These are phyloP conservation scores for Drosophila ananassae DNA, from an alignment of 1,140 invertebrate species.

Conservation along the genomic window DNA sequence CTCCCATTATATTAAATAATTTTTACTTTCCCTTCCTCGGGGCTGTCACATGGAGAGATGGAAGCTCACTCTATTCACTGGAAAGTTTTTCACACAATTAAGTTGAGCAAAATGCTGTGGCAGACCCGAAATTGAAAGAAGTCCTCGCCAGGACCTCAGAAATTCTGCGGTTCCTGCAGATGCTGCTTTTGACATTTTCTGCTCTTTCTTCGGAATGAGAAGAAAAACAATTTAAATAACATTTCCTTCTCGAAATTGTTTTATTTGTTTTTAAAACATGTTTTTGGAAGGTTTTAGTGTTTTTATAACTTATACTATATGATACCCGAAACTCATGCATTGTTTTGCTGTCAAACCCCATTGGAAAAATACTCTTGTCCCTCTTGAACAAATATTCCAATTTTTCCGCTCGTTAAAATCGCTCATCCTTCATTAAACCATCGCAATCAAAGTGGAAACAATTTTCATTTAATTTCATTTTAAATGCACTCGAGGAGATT, in stretches of 20 bases:
- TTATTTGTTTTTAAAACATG: neutral
- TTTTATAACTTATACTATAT: too few relatives aligned
- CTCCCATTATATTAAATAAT: constrained; percentile 53
- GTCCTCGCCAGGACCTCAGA: constrained; percentile 18
- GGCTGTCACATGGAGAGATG: constrained; percentile 34
- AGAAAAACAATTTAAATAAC: constrained; percentile 35
- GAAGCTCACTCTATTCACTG: constrained; percentile 52
- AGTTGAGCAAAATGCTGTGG: constrained; percentile 44
- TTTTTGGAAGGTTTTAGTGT: too few relatives aligned
- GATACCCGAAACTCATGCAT: too few relatives aligned
- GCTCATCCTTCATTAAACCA: constrained; percentile 17
- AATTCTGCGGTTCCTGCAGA: constrained; percentile 12
- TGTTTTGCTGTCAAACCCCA: too few relatives aligned
- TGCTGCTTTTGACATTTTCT: constrained; percentile 18
- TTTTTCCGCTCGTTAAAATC: constrained; percentile 5
- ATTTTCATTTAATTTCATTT: constrained; percentile 68
- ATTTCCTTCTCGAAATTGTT: constrained; percentile 24
- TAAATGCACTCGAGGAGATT: constrained; percentile 58
- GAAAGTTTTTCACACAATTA: constrained; percentile 73
- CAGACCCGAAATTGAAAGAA: constrained; percentile 21
- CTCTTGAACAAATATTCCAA: constrained; percentile 15
- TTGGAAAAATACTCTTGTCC: neutral
- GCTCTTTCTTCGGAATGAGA: constrained; percentile 9
- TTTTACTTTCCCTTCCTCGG: constrained; percentile 21
- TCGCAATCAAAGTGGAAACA: constrained; percentile 37